Evolutionary conservation across 2,888 invertebrate genomes (phyloP).

Genomic region (Gasteruption jaculator): DNA sequence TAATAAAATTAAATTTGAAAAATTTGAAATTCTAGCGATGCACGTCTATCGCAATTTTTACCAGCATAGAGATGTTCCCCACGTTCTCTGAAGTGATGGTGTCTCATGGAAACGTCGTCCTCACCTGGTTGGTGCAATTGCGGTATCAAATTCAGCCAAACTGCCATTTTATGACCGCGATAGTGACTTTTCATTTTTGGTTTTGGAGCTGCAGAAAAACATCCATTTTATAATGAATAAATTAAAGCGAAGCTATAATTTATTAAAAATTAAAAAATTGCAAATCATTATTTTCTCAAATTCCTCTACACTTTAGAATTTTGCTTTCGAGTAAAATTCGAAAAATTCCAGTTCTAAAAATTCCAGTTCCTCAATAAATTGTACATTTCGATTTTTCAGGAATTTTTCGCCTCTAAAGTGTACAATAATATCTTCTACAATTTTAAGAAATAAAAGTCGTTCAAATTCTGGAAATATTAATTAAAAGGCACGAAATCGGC

Average conservation of each 20-base stretch:
- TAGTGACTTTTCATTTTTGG: conserved; percentile 79
- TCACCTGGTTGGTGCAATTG: conserved; percentile 78
- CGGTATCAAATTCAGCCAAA: conserved; percentile 83
- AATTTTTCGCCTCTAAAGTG: background rate
- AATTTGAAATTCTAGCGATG: no score
- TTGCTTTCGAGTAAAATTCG: background rate
- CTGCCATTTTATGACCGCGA: conserved; percentile 83
- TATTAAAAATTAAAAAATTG: no score
- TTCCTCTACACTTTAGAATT: no score
- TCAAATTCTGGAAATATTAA: no score
- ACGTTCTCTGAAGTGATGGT: conserved; percentile 73
- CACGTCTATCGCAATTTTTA: no score
- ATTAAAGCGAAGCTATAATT: no score
- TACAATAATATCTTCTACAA: no score
- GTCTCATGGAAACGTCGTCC: conserved; percentile 65
- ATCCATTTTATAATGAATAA: conserved; percentile 2
- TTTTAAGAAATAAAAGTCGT: no score
- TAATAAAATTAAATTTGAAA: no score
- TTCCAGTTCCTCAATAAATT: background rate
- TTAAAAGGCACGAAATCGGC: no score
- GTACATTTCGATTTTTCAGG: background rate
- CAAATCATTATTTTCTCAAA: no score
- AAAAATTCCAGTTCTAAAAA: background rate
- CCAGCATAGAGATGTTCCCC: conserved; percentile 74
- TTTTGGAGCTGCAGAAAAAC: conserved; percentile 58